Evolutionary conservation across 2,113 vertebrate species (phyloP), one percentile per base, ranked within the genome.

Genomic region (Ctenomys sociabilis): DNA sequence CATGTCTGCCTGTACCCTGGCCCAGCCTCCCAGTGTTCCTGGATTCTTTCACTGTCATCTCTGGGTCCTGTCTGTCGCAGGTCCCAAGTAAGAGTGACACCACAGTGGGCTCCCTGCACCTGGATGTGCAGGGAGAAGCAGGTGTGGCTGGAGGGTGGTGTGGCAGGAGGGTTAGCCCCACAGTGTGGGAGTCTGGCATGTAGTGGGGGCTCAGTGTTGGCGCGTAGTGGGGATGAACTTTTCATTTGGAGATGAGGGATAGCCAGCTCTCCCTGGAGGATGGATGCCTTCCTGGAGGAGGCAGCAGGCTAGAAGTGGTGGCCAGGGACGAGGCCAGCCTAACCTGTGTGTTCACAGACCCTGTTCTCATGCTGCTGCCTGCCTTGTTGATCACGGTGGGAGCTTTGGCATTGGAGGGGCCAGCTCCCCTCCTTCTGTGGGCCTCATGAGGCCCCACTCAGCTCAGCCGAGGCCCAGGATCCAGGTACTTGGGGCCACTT

Each of bases 201-300:
- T 75, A 13, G 22, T 30, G 26, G 66, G 59, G n/a, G 2, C 49
- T 35, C 70, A 28, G 1, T 12, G 22, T 91, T 32, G 81, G 83
- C 45, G 61, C n/a, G n/a, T n/a, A n/a, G n/a, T n/a, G n/a, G n/a
- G n/a, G n/a, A 37, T 30, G 37, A 3, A 35, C 30, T 70, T 93
- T 64, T 68, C 40, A 45, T 30, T 35, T 83, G 57, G 84, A 16
- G 40, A 49, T 45, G 19, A 85, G 32, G 43, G 59, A 61, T 40
- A 57, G 37, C n/a, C 37, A 73, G 52, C 45, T 49, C n/a, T 59
- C 22, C 72, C 14, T 45, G 16, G 64, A 78, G 66, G 70, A 63
- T 45, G 5, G 59, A 68, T 89, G 37, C 37, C 32, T 85, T 91
- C 40, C 94, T 63, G 52, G 83, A 85, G 85, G 78, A 57, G 45